Percentiles rank a stretch among this genome's conserved stretches.
These are phyloP conservation scores for Pimephales promelas DNA, from an alignment of 2,113 vertebrate genomes.

Conservation along the genomic window DNA sequence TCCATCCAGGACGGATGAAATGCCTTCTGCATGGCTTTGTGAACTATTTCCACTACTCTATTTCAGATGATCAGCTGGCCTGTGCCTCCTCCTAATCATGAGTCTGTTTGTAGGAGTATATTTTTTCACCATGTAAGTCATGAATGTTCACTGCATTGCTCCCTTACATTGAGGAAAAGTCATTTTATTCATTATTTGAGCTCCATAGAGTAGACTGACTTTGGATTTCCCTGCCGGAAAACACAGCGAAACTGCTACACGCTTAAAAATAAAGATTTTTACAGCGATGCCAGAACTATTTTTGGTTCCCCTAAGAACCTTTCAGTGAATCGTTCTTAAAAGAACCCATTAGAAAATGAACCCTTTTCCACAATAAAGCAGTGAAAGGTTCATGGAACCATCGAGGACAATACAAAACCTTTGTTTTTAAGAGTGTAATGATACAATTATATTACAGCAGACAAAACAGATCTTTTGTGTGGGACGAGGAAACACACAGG, in stretches of 20 bases:
- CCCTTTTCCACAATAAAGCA: no score
- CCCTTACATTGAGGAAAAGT: not conserved
- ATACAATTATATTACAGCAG: not conserved
- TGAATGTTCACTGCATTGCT: not conserved
- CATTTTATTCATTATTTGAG: not conserved
- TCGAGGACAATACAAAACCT: no score
- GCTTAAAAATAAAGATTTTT: no score
- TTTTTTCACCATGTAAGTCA: not conserved
- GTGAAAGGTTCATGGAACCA: no score
- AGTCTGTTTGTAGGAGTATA: not conserved
- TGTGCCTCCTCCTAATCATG: not conserved
- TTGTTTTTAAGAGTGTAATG: not conserved
- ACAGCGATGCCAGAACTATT: no score
- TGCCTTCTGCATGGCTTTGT: constrained; percentile 46
- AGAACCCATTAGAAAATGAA: no score
- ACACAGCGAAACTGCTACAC: not conserved
- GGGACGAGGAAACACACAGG: constrained; percentile 32
- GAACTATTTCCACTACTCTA: constrained; percentile 57
- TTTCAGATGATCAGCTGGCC: constrained; percentile 53
- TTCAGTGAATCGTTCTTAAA: no score
- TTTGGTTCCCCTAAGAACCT: no score
- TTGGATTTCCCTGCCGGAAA: not conserved
- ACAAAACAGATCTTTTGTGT: constrained; percentile 20
- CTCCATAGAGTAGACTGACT: not conserved
- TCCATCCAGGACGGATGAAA: constrained; percentile 38